Conservation (phyloP, 2,113 vertebrate genomes). For the Globicephala melas region DNA sequence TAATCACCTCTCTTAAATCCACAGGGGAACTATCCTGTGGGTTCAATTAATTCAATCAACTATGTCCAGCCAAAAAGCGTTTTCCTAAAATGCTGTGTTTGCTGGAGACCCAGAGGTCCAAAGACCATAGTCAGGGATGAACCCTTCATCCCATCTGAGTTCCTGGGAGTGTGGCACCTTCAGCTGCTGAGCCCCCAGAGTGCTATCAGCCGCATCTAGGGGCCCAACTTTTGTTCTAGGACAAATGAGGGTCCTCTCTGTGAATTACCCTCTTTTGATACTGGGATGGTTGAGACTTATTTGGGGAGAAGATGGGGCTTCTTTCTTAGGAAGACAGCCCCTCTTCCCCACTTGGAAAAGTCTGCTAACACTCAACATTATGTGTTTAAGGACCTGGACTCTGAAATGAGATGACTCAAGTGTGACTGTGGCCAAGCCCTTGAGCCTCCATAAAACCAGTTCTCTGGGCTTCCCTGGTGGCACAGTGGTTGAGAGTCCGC, state of each 20-base stretch:
- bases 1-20: neutral
- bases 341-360: neutral
- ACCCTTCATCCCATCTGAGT: neutral
- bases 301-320: neutral
- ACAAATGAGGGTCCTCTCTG: neutral
- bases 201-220: neutral
- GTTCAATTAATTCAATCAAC: constrained; percentile 2
- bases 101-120: neutral
- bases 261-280: neutral
- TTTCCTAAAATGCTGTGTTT: neutral
- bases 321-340: neutral
- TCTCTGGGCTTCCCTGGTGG: too few relatives aligned
- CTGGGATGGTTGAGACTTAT: neutral
- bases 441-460: neutral
- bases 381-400: neutral
- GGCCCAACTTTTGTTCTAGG: neutral
- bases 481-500: too few relatives aligned
- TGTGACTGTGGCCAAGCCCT: neutral
- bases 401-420: neutral
- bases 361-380: neutral
- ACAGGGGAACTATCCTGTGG: neutral
- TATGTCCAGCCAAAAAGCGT: neutral
- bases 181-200: neutral
- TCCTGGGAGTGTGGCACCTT: neutral
- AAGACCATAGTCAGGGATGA: neutral